Base-by-base conservation (phyloP, 35 echinoderm and acorn worm genomes). In the Lytechinus variegatus region DNA sequence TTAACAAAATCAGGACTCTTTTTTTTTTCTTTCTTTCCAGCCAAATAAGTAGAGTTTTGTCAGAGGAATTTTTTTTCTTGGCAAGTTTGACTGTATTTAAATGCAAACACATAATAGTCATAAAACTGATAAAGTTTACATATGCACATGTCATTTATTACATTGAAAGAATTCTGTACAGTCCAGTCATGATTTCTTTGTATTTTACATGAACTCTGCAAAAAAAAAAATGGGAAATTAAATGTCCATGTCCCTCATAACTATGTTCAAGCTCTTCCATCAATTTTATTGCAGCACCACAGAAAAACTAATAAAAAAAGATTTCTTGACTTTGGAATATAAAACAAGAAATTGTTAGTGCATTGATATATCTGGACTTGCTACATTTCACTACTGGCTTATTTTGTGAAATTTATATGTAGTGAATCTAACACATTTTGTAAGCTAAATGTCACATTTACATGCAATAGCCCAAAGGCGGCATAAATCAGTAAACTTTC, bases 61-160 rank as follows among this genome's bases (percentile, higher is more conserved):
- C 33, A 44, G 0, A 44, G 33, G 33, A 2, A 44, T 44, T 44
- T 44, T 44, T 44, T 44, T 44, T 44, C 1, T 44, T 44, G 33
- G 33, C 33, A 44, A 44, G 33, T 44, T 44, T 44, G 2, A 44
- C 33, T 1, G 33, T 44, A 44, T 2, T 44, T 44, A 44, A 71
- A 71, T 5, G 3, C 11, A 71, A 71, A 79, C 14, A 58, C 9
- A 79, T n/a, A 79, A 79, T 7, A 24, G 33, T 44, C 33, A 79
- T 24, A 24, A 24, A 79, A 79, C 19, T 24, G 21, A 79, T 24
- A 79, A 24, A 79, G 66, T 79, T 79, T 16, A 79, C n/a, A 79
- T 79, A 79, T 79, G n/a, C 66, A 79, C 66, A 79, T 19, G 66
- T 79, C 66, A 79, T 24, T 79, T 79, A 79, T 79, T 79, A 79